Base-by-base conservation (phyloP, 2,113 vertebrate genomes). In the Tapirus terrestris region DNA sequence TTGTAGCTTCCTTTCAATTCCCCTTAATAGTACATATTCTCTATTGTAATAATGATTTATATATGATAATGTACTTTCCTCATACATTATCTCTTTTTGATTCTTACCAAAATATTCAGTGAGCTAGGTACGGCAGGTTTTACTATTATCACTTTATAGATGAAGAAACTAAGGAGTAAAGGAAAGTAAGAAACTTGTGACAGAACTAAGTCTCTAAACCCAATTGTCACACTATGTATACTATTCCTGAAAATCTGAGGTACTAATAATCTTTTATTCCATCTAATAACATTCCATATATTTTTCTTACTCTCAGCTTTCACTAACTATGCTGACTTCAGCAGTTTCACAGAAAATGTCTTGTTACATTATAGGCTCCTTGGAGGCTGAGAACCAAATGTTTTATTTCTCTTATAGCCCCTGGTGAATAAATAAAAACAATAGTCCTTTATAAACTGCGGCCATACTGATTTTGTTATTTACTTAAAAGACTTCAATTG, bases 371-470 rank as follows among this genome's bases (percentile, higher is more conserved):
- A 68, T 45, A 96, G 92, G n/a, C 31, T 93, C 63, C 65, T 36
- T 29, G 11, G 89, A 91, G 53, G 51, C 36, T 68, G 14, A 89
- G 51, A 91, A 96, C 77, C 23, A 75, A 83, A 86, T 60, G n/a
- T 76, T 96, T 36, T 39, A 76, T 83, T 93, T 93, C 70, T 92
- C 79, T 56, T 83, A 2, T 43, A 58, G n/a, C 21, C 9, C 2
- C 33, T 80, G 20, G 16, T 29, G 33, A 61, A 84, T 65, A 94
- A 83, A 86, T 77, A 89, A 92, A 97, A 97, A 82, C 65, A 93
- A 85, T 0, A 93, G n/a, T 33, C 29, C 67, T 94, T 85, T 81
- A 85, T 65, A 81, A 96, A 89, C 0, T 53, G 36, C 29, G 4
- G 31, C 12, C 48, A 89, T 60, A 83, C 0, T 91, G 84, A 70